Conservation (phyloP, 2,113 vertebrate genomes). For the Xenotilapia leptura region DNA sequence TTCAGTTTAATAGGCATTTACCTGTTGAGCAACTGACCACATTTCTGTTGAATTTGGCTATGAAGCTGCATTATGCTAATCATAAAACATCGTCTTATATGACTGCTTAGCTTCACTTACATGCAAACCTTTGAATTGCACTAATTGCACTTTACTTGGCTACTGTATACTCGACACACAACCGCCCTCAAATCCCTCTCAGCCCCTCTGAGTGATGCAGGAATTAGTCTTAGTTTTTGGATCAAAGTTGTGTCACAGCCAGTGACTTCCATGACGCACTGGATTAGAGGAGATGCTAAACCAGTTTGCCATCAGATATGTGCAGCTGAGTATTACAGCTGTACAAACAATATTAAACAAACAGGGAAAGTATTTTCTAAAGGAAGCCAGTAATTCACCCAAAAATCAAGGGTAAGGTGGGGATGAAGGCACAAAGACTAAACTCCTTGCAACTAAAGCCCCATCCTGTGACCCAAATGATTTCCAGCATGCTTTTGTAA, state of each 20-base stretch:
- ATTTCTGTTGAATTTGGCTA: neutral
- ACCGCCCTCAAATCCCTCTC: neutral
- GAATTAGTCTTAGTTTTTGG: constrained; percentile 1
- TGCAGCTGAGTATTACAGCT: constrained; percentile 61
- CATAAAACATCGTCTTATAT: neutral
- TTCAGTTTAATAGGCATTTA: neutral
- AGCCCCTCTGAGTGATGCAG: neutral
- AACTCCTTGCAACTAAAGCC: constrained; percentile 35
- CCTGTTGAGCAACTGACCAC: neutral
- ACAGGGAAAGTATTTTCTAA: constrained; percentile 67
- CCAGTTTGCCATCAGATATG: constrained; percentile 46
- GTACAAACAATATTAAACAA: constrained; percentile 72
- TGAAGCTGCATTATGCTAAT: neutral
- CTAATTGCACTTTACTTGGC: neutral
- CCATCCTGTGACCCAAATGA: constrained; percentile 13
- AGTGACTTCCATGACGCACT: constrained; percentile 35
- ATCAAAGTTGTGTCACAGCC: constrained; percentile 58
- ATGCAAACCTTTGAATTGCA: neutral
- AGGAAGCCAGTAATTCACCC: constrained; percentile 67
- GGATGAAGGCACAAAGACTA: constrained; percentile 49
- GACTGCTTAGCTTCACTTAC: neutral
- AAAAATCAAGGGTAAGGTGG: constrained; percentile 51
- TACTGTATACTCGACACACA: neutral
- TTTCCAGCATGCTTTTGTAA: constrained; percentile 45
- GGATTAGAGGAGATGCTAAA: constrained; percentile 56